These are phyloP conservation scores for Promerops cafer DNA, from an alignment of 2,113 vertebrate species.

Conservation along the genomic window DNA sequence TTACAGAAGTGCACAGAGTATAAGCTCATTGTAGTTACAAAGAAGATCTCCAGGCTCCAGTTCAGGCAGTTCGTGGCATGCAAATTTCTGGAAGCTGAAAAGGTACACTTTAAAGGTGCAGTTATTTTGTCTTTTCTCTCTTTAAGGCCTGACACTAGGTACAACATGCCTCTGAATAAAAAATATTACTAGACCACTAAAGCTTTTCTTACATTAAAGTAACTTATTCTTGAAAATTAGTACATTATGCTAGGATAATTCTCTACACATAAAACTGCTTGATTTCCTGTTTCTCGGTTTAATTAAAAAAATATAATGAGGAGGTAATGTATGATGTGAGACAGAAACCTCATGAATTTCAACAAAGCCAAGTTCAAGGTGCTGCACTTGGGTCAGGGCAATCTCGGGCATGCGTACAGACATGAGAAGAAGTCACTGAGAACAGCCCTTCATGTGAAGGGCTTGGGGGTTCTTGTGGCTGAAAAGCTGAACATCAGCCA, in stretches of 20 bases:
- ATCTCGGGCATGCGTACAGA: not conserved
- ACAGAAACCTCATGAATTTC: not conserved
- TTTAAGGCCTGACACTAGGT: not conserved
- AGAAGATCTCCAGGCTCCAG: not conserved
- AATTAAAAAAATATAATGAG: not conserved
- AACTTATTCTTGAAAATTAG: not conserved
- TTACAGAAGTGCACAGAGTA: not conserved
- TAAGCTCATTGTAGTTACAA: not conserved
- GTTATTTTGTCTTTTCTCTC: not conserved
- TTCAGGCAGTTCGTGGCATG: not conserved
- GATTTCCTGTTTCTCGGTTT: not conserved
- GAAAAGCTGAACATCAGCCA: not conserved
- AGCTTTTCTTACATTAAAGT: not conserved
- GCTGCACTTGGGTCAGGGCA: not conserved
- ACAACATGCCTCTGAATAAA: not conserved
- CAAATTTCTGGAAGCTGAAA: not conserved
- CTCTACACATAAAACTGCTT: not conserved
- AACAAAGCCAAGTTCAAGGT: no score
- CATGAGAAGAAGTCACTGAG: not conserved
- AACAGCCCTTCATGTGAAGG: rapidly evolving
- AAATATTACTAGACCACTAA: not conserved
- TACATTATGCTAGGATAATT: not conserved
- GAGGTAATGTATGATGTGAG: not conserved
- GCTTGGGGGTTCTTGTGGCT: not conserved
- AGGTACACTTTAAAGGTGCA: not conserved